These are phyloP conservation scores for Ictalurus furcatus DNA, from an alignment of 2,113 vertebrate species.

Conservation along the genomic window DNA sequence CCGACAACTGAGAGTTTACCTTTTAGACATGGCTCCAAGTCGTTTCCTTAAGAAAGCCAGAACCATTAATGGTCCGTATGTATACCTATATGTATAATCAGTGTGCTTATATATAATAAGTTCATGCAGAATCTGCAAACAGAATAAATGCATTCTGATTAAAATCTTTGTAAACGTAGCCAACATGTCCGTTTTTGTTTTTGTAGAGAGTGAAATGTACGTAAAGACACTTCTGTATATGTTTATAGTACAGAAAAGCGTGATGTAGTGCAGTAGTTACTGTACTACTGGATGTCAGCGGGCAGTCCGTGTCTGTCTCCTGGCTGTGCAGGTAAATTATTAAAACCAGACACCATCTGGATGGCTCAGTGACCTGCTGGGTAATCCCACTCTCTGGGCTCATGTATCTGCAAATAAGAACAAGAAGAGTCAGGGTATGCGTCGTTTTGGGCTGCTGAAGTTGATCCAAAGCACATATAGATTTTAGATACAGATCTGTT, in stretches of 20 bases:
- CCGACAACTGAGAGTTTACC: not conserved
- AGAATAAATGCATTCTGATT: not conserved
- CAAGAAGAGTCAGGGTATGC: not conserved
- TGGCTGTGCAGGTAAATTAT: slow-evolving; percentile 31
- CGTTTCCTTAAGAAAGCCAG: not conserved
- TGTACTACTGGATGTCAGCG: not conserved
- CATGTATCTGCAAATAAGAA: slow-evolving; percentile 12
- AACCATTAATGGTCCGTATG: not conserved
- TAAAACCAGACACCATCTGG: slow-evolving; percentile 41
- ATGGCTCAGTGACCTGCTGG: slow-evolving; percentile 5
- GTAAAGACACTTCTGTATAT: not conserved
- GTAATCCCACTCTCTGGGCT: slow-evolving; percentile 30
- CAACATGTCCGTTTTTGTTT: not conserved
- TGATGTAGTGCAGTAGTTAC: not conserved
- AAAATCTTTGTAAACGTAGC: not conserved
- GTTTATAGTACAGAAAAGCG: not conserved
- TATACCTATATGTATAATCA: not conserved
- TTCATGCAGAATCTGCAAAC: not conserved
- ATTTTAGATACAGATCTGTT: slow-evolving; percentile 29
- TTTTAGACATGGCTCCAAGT: not conserved
- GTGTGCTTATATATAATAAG: not conserved
- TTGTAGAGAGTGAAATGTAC: not conserved
- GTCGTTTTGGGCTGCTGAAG: not conserved
- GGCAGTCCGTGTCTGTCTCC: not conserved
- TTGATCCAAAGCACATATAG: not conserved